A percentile compares a stretch with the other conserved stretches of the same genome.
phyloP scores from a whole-genome alignment of 2,797 vertebrate genomes.

The Graptemys geographica region DNA sequence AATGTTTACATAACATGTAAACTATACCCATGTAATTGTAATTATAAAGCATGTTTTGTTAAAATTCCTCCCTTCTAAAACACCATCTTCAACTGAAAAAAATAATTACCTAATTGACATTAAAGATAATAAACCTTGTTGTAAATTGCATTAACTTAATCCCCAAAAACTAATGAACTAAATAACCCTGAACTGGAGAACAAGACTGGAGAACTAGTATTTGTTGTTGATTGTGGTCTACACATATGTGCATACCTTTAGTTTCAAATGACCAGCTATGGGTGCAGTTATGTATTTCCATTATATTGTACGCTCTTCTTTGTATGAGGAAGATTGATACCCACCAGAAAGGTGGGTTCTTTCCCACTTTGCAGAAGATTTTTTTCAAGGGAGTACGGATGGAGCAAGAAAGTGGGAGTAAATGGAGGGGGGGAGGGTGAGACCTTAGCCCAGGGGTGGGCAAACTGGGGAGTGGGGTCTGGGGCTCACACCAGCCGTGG shows the following conservation, averaged over 20 bases:
- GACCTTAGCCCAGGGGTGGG: background rate
- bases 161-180: background rate
- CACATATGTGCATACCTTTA: background rate
- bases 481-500: no score
- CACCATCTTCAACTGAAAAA: accelerated
- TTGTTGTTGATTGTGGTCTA: background rate
- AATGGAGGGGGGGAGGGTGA: background rate
- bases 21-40: background rate
- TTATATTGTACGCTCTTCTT: background rate
- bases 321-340: background rate
- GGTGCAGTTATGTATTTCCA: background rate
- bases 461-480: no score
- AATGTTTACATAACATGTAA: accelerated
- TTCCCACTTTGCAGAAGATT: background rate
- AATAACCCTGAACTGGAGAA: background rate
- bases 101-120: background rate
- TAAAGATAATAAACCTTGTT: background rate
- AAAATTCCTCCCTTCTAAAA: background rate
- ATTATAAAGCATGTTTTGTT: accelerated
- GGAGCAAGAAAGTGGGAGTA: background rate
- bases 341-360: background rate
- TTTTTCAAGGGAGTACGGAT: background rate
- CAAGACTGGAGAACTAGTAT: background rate
- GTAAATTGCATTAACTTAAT: background rate
- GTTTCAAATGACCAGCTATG: background rate